These are phyloP conservation scores for Xiphophorus hellerii DNA, from an alignment of 2,113 vertebrate species.

Conservation along the genomic window DNA sequence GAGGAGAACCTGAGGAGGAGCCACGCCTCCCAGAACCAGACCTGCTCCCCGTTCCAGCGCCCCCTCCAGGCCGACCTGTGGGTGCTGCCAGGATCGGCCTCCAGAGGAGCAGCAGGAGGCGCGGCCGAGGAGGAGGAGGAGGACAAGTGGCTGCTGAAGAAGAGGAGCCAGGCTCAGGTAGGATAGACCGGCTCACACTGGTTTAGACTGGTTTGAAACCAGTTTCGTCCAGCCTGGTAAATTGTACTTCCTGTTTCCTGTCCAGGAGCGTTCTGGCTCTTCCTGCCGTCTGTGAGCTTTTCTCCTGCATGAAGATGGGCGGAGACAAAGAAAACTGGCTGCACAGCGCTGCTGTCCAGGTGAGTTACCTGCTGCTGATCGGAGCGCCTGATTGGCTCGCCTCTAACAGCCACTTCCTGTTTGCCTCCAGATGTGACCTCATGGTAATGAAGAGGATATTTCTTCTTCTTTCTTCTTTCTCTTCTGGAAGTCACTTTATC, in stretches of 20 bases:
- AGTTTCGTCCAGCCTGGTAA: too few relatives aligned
- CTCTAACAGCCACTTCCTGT: not conserved
- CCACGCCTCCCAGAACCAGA: conserved; percentile 38
- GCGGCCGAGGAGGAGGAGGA: conserved; percentile 69
- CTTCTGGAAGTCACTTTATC: conserved; percentile 41
- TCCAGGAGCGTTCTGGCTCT: conserved; percentile 82
- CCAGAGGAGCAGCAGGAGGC: not conserved
- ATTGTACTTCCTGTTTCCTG: not conserved
- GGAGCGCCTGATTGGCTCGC: not conserved
- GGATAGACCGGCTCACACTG: not conserved
- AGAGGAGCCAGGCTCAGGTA: conserved; percentile 90
- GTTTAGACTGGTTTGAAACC: too few relatives aligned
- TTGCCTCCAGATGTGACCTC: conserved; percentile 69
- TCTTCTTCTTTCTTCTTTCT: not conserved
- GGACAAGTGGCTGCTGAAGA: conserved; percentile 93
- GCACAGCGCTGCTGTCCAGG: conserved; percentile 86
- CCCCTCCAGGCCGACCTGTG: conserved; percentile 84
- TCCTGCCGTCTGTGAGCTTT: conserved; percentile 90
- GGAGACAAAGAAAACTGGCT: conserved; percentile 92
- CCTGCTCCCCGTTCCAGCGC: conserved; percentile 62
- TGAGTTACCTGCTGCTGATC: conserved; percentile 49
- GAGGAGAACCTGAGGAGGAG: conserved; percentile 74
- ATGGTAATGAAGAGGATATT: not conserved
- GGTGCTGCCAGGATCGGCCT: conserved; percentile 73
- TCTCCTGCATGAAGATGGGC: conserved; percentile 90